Base-by-base conservation (phyloP, 1,140 invertebrate species). In the Odontomachus brunneus region DNA sequence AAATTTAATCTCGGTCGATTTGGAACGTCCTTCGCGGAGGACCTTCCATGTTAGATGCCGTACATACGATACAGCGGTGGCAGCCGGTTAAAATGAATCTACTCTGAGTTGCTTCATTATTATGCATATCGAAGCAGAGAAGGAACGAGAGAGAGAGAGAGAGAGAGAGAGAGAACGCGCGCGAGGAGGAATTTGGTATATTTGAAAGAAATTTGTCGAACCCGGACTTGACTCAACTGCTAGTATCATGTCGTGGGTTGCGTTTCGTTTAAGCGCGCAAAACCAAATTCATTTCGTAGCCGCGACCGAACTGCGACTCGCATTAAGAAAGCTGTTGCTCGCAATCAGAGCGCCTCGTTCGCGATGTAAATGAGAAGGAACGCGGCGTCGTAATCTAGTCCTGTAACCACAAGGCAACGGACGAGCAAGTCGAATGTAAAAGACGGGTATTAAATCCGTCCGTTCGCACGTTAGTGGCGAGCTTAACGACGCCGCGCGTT, bases 391-490 rank as follows among this genome's bases (percentile, higher is more conserved):
- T 33, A 62, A 80, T 26, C 49, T 62, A 33, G 19, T 60, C 48
- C 29, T 19, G 22, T 26, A 51, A 69, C 51, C 15, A 53, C 44
- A 38, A 78, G 38, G 57, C 44, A 60, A 19, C 19, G 33, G 24
- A 48, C 24, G 26, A 51, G 33, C 5, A 63, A 69, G 44, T 15
- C 57, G 29, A 33, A 57, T 44, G 60, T 15, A 51, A 83, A 80
- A 69, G 53, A 69, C 44, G 38, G 81, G 38, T 53, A 53, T 62
- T 84, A 80, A 84, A 80, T 80, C n/a, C 33, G 44, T 63, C n/a
- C 63, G 57, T 84, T 84, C 29, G 62, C 74, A 29, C 82, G 57
- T 84, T 84, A 80, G 29, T 60, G 44, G 26, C 17, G 9, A 67
- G 80, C 3, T 66, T 80, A 84, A 81, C 65, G 82, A 49, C 51